Percentiles rank a stretch among this genome's conserved stretches.
Evolutionary conservation across 2,113 vertebrate genomes (phyloP).

Genomic region (Jacana jacana): DNA sequence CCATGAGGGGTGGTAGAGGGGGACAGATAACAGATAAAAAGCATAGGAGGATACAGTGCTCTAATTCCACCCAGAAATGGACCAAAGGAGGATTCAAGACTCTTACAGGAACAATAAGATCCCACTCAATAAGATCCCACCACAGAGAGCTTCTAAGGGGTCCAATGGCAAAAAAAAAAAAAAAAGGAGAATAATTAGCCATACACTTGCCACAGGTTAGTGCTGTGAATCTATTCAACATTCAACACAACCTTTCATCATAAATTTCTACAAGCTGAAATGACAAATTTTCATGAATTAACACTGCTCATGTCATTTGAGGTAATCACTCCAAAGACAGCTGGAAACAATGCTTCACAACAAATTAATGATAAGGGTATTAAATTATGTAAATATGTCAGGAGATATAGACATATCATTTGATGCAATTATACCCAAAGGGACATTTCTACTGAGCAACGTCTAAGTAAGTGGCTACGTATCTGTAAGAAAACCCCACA

Average conservation of each 20-base stretch:
- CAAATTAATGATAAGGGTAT: neutral
- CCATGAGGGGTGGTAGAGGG: neutral
- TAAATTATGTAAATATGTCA: neutral
- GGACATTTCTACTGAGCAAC: neutral
- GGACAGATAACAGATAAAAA: neutral
- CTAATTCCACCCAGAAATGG: neutral
- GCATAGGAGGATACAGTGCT: neutral
- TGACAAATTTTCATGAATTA: neutral
- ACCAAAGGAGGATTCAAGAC: neutral
- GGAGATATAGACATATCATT: neutral
- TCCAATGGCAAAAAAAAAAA: neutral
- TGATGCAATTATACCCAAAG: neutral
- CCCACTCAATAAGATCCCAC: neutral
- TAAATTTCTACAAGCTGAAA: neutral
- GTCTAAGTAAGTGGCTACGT: neutral
- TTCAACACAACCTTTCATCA: neutral
- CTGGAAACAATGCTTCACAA: slow-evolving; percentile 19
- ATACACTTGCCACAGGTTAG: neutral
- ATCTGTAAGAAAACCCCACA: neutral
- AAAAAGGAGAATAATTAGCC: neutral
- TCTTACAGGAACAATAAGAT: neutral
- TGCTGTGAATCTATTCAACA: neutral
- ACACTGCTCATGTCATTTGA: neutral
- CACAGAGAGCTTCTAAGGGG: neutral
- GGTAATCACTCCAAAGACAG: neutral